Evolutionary conservation across 2,888 invertebrate species (phyloP), one percentile per base, ranked within the genome.

Genomic region (Drosophila quinaria): DNA sequence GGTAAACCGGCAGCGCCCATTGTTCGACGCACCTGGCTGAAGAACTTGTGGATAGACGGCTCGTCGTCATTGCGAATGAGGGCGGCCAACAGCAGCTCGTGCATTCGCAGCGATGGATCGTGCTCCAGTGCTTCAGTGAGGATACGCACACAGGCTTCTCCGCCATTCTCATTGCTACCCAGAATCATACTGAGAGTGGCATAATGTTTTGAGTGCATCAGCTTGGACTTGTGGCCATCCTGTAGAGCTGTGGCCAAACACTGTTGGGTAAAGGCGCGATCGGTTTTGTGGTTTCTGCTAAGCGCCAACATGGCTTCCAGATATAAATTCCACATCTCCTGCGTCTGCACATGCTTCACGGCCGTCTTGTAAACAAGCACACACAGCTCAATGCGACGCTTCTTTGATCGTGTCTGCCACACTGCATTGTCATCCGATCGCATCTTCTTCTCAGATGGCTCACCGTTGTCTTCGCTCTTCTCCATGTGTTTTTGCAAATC

Each of bases 301-400:
- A 95, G 91, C 73, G 94, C 93, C 29, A 94, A 75, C 90, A 95
- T 92, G 25, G 94, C 94, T 68, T 95, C 94, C 55, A 95, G 91
- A 74, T 94, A 95, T 2, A 93, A 78, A 0, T 93, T 92, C 94
- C 94, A 94, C 93, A 95, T 94, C 79, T 92, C 91, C 78, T 92
- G 92, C 2, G 94, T 93, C 76, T 93, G 93, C 50, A 92, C 84
- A 70, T 92, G 92, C 59, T 93, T 92, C 1, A 94, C 92, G 6
- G 93, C 94, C 4, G 92, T 90, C 78, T 93, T 93, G 81, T 94
- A 94, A 22, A 94, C 93, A 42, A 92, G 91, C 58, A 93, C 92
- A 64, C 94, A 94, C 4, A 92, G 85, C 58, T 93, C 91, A 55
- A 94, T 93, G 9, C 94, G 92, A 61, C 92, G 90, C 70, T 93